These are phyloP conservation scores for Numenius arquata DNA, from an alignment of 2,113 vertebrate species.

Conservation along the genomic window DNA sequence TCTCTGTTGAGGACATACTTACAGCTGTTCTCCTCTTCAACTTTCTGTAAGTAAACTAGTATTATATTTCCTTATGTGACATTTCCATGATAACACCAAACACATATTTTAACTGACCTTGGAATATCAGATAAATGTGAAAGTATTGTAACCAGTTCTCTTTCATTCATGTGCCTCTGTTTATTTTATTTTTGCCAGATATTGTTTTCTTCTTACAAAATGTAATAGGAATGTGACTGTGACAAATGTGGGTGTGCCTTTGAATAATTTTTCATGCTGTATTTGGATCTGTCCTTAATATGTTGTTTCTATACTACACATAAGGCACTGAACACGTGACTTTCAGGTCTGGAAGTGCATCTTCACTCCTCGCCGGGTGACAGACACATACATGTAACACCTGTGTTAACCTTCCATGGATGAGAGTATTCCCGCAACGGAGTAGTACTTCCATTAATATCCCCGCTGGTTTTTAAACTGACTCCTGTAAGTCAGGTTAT, in stretches of 20 bases:
- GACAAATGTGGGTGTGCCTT: conserved; percentile 7
- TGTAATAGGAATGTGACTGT: conserved; percentile 32
- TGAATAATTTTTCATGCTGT: neutral
- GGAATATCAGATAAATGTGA: neutral
- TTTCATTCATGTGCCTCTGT: neutral
- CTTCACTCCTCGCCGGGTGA: neutral
- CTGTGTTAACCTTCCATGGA: neutral
- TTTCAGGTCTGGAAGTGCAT: neutral
- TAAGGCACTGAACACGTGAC: accelerated
- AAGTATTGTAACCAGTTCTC: neutral
- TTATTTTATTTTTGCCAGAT: conserved; percentile 43
- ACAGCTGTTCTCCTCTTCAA: neutral
- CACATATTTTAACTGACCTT: neutral
- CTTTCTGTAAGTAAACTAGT: neutral
- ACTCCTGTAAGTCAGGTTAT: neutral
- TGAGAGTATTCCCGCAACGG: neutral
- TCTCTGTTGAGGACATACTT: neutral
- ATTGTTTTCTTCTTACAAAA: conserved; percentile 38
- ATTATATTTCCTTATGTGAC: neutral
- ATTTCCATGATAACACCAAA: neutral
- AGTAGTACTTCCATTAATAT: neutral
- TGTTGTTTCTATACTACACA: neutral
- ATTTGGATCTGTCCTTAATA: neutral
- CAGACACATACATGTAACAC: neutral
- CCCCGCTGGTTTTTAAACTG: neutral